Evolutionary conservation across 2,888 invertebrate species (phyloP).

Genomic region (Sminthurides aquaticus): DNA sequence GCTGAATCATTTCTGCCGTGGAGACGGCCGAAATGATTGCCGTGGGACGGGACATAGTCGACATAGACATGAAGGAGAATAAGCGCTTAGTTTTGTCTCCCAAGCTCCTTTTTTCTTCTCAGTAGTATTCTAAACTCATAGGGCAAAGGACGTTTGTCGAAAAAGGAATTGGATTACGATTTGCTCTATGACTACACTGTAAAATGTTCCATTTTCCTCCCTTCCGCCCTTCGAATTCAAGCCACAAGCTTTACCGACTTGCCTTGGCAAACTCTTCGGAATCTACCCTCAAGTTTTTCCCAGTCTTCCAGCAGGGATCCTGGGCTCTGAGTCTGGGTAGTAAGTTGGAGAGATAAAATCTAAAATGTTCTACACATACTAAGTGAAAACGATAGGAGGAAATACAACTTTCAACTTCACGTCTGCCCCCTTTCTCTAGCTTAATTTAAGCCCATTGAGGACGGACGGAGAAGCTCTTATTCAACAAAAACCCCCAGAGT

Average conservation of each 20-base stretch:
- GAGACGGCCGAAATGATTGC: too few relatives aligned
- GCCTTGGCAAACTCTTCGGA: too few relatives aligned
- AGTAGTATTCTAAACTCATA: not conserved
- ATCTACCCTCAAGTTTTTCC: too few relatives aligned
- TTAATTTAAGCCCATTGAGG: not conserved
- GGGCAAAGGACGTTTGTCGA: not conserved
- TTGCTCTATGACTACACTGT: not conserved
- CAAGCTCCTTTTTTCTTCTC: not conserved
- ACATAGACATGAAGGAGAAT: too few relatives aligned
- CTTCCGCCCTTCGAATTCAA: not conserved
- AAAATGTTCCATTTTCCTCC: not conserved
- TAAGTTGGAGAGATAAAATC: not conserved
- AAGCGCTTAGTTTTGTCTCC: not conserved
- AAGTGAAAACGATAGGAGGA: not conserved
- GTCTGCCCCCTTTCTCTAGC: not conserved
- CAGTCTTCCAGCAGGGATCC: too few relatives aligned
- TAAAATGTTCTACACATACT: not conserved
- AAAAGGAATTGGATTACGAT: not conserved
- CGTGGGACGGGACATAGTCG: too few relatives aligned
- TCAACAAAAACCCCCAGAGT: too few relatives aligned
- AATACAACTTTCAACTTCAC: not conserved
- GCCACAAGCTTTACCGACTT: not conserved
- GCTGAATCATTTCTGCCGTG: too few relatives aligned
- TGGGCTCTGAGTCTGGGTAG: not conserved
- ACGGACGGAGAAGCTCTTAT: too few relatives aligned